phyloP scores from a whole-genome alignment of 2,113 vertebrate genomes.

The Hippocampus comes region DNA sequence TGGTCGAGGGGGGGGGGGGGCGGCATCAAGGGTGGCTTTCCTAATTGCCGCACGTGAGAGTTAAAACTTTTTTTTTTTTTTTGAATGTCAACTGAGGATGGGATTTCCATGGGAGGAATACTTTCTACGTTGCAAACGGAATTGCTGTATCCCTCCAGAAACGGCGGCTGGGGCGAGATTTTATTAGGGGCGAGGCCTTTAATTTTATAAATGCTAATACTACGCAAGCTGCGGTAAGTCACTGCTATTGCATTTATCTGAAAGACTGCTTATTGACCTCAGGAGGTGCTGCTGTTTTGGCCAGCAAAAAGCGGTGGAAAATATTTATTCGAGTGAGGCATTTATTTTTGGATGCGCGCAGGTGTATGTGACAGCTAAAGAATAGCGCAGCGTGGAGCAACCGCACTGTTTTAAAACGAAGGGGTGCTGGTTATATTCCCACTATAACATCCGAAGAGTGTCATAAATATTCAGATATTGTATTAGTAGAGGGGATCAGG shows the following conservation, averaged over 20 bases:
- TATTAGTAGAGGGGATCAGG: conserved; percentile 16
- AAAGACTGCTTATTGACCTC: not conserved
- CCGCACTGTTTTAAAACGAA: conserved; percentile 24
- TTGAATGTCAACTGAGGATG: conserved; percentile 4
- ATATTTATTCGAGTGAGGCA: not conserved
- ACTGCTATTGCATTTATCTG: not conserved
- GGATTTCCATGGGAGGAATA: conserved; percentile 1
- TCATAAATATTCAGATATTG: conserved; percentile 62
- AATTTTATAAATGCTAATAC: not conserved
- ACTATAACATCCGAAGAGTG: conserved; percentile 49
- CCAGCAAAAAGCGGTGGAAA: not conserved
- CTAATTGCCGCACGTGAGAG: conserved; percentile 34
- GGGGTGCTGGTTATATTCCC: conserved; percentile 38
- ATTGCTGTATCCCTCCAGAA: not conserved
- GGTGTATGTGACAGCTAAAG: too few relatives aligned
- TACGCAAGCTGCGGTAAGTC: not conserved
- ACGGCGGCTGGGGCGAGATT: not conserved
- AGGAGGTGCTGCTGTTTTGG: not conserved
- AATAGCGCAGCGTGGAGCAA: not conserved
- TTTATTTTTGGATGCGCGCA: not conserved
- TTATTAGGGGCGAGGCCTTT: not conserved
- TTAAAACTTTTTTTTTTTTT: conserved; percentile 35
- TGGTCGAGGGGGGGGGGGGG: too few relatives aligned
- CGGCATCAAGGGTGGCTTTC: not conserved
- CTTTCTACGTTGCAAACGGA: not conserved